These are phyloP conservation scores for Ceratitis capitata DNA, from an alignment of 1,140 invertebrate species.

Conservation along the genomic window DNA sequence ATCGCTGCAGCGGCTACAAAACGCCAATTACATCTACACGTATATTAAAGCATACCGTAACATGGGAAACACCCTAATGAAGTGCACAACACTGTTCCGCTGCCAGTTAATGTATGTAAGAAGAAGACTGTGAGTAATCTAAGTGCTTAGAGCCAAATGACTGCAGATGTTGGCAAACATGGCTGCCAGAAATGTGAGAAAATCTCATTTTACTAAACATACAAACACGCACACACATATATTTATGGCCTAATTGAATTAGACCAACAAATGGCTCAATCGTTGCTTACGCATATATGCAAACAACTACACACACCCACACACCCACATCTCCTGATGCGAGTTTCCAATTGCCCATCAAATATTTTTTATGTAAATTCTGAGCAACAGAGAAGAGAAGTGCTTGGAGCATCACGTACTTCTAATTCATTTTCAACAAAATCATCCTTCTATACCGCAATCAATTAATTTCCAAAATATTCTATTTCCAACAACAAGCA, in stretches of 20 bases:
- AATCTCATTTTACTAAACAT: neutral
- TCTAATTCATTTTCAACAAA: neutral
- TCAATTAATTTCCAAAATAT: neutral
- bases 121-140: neutral
- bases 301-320: neutral
- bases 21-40: too few species aligned
- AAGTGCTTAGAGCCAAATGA: neutral
- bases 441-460: neutral
- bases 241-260: neutral
- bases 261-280: neutral
- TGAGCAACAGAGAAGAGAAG: neutral
- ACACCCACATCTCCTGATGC: neutral
- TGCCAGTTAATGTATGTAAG: too few species aligned
- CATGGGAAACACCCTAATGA: too few species aligned
- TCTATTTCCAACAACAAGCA: neutral
- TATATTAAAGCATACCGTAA: too few species aligned
- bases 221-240: neutral
- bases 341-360: too few species aligned
- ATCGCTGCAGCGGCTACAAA: too few species aligned
- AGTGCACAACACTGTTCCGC: too few species aligned
- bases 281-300: neutral
- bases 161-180: neutral
- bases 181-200: conserved; percentile 1
- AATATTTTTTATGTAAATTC: conserved; percentile 1
- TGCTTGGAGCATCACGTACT: neutral